Conservation (phyloP, 2,113 vertebrate genomes). For the Heptranchias perlo region DNA sequence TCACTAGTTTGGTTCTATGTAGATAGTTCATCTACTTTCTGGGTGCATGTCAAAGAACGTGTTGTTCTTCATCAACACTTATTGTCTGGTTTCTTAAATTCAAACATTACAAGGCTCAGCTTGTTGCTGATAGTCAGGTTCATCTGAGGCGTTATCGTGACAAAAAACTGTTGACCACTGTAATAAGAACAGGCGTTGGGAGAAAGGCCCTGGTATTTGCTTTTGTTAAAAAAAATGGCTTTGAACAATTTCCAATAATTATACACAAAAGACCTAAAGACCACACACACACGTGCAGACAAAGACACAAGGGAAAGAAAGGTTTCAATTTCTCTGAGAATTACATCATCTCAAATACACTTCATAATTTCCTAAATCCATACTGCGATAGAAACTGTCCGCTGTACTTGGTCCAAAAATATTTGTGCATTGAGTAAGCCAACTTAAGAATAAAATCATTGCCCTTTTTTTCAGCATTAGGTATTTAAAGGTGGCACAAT, state of each 20-base stretch:
- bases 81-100: not conserved
- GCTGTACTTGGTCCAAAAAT: not conserved
- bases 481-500: not conserved
- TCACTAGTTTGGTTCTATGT: not conserved
- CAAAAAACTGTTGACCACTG: not conserved
- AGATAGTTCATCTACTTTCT: not conserved
- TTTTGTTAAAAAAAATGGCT: constrained; percentile 24
- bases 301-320: not conserved
- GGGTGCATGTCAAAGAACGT: not conserved
- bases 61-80: not conserved
- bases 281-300: not conserved
- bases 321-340: constrained; percentile 1
- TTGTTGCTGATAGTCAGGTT: not conserved
- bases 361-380: constrained; percentile 2
- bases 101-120: not conserved
- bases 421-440: not conserved
- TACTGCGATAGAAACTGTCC: not conserved
- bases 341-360: not conserved
- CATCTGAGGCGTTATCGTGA: not conserved
- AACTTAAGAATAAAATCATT: not conserved
- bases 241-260: constrained; percentile 21
- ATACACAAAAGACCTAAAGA: constrained; percentile 27
- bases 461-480: not conserved
- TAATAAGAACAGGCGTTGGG: not conserved
- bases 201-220: not conserved